phyloP scores from a whole-genome alignment of 2,797 vertebrate genomes.

The Danionella dracula region DNA sequence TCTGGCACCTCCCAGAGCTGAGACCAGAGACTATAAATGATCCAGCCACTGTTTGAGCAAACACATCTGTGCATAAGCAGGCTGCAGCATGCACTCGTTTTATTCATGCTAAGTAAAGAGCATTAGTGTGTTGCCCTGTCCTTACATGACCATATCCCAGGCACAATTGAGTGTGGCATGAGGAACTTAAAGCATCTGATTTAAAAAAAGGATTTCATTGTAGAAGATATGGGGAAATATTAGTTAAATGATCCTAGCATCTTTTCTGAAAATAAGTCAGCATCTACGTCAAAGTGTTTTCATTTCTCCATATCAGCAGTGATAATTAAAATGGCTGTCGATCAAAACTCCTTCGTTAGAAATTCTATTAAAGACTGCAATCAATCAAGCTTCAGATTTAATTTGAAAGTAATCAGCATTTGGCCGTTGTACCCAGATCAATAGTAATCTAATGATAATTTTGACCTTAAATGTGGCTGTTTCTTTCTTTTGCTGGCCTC shows the following conservation, averaged over 20 bases:
- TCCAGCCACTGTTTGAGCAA: slow-evolving; percentile 27
- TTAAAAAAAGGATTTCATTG: slow-evolving; percentile 2
- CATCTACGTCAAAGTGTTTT: too few species aligned
- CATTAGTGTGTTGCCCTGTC: not conserved
- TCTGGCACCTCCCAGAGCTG: slow-evolving; percentile 21
- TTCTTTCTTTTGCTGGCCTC: slow-evolving; percentile 53
- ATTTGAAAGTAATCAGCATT: slow-evolving; percentile 74
- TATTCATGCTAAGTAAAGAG: slow-evolving; percentile 10
- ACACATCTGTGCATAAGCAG: slow-evolving; percentile 43
- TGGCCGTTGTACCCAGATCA: slow-evolving; percentile 58
- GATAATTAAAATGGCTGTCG: slow-evolving; percentile 62
- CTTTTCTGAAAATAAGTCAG: not conserved
- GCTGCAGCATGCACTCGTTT: slow-evolving; percentile 34
- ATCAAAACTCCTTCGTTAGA: slow-evolving; percentile 52
- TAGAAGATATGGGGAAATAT: slow-evolving; percentile 28
- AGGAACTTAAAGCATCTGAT: not conserved
- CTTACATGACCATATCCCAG: not conserved
- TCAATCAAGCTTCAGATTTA: slow-evolving; percentile 67
- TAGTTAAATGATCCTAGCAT: slow-evolving; percentile 21
- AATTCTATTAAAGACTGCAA: slow-evolving; percentile 60
- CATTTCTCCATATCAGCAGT: slow-evolving; percentile 18
- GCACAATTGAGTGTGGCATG: not conserved
- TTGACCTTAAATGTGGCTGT: slow-evolving; percentile 55
- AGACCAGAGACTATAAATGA: slow-evolving; percentile 29
- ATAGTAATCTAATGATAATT: slow-evolving; percentile 72